These are phyloP conservation scores for Rynchops niger DNA, from an alignment of 2,113 vertebrate genomes.

Conservation along the genomic window DNA sequence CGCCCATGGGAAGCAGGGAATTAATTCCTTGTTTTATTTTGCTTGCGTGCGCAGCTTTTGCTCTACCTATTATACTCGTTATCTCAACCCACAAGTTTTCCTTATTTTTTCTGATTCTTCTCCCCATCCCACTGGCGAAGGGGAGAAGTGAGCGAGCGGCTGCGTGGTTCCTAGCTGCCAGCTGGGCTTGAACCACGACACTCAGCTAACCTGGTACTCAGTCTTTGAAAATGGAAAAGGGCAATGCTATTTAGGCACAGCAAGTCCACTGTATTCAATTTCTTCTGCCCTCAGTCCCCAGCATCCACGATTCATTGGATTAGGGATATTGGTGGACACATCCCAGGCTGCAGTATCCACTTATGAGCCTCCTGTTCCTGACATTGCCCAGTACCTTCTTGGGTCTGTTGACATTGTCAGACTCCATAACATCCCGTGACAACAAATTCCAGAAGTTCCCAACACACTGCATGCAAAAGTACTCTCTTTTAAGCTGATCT, in stretches of 20 bases:
- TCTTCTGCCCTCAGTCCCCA: background rate
- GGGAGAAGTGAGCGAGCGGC: background rate
- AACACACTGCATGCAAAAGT: background rate
- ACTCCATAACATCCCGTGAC: background rate
- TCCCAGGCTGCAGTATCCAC: background rate
- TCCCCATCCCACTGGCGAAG: background rate
- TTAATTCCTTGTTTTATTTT: background rate
- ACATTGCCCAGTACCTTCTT: background rate
- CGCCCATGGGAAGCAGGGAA: background rate
- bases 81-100: background rate
- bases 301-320: background rate
- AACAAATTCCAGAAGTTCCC: background rate
- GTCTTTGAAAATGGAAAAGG: background rate
- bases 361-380: background rate
- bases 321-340: background rate
- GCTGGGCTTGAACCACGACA: background rate
- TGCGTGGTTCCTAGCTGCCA: background rate
- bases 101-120: background rate
- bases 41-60: background rate
- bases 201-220: background rate
- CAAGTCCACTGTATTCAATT: fast-evolving
- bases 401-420: background rate
- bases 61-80: background rate
- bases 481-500: background rate
- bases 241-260: background rate